phyloP scores from a whole-genome alignment of 2,113 vertebrate genomes.

The Pan paniscus region DNA sequence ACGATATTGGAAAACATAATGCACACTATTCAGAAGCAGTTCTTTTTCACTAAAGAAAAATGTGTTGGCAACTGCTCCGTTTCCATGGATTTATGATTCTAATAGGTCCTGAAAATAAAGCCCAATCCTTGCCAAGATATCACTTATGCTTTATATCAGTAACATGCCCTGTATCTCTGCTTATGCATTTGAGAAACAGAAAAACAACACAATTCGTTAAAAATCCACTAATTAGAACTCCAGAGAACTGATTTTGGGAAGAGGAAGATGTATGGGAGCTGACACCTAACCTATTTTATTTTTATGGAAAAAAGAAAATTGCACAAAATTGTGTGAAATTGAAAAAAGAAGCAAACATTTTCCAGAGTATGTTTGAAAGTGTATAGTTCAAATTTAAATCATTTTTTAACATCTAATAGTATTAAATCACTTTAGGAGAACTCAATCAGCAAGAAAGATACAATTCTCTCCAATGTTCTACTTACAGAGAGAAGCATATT shows the following conservation, averaged over 20 bases:
- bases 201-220: conserved; percentile 57
- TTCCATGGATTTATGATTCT: conserved; percentile 69
- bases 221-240: conserved; percentile 57
- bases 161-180: conserved; percentile 50
- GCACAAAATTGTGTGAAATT: background rate
- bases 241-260: conserved; percentile 22
- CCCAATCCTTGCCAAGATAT: conserved; percentile 59
- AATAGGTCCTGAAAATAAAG: conserved; percentile 70
- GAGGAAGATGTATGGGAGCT: conserved; percentile 14
- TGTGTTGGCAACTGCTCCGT: conserved; percentile 47
- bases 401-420: background rate
- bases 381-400: background rate
- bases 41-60: conserved; percentile 57
- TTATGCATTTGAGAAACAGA: conserved; percentile 46
- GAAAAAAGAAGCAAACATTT: background rate
- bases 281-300: conserved; percentile 42
- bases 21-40: background rate
- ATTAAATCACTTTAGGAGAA: background rate
- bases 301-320: conserved; percentile 39
- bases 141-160: conserved; percentile 56
- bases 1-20: conserved; percentile 42
- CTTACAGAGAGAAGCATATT: background rate
- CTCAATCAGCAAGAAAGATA: background rate
- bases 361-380: background rate
- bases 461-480: background rate